Percentiles rank a stretch among this genome's conserved stretches.
phyloP scores from a whole-genome alignment of 2,797 vertebrate genomes.

The Todus mexicanus region DNA sequence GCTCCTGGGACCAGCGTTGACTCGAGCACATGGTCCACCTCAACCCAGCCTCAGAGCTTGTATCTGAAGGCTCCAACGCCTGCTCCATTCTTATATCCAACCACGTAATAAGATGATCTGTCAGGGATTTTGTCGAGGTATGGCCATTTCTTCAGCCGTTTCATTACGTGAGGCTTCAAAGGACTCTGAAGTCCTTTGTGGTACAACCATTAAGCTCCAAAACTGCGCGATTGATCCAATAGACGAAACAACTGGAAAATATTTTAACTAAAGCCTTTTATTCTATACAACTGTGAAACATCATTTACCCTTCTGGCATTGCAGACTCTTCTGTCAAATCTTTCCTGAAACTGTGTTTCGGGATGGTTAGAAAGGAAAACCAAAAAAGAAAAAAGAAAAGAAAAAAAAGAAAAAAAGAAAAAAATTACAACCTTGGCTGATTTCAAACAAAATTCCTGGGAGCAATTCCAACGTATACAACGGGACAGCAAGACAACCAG shows the following conservation, averaged over 20 bases:
- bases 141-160: not conserved
- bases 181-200: not conserved
- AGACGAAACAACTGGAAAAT: conserved; percentile 31
- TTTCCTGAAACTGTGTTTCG: conserved; percentile 55
- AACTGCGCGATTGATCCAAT: not conserved
- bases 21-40: not conserved
- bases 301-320: conserved; percentile 72
- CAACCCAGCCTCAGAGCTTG: not conserved
- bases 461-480: not conserved
- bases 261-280: conserved; percentile 80
- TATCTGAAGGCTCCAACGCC: not conserved
- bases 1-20: not conserved
- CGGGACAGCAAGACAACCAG: conserved; percentile 13
- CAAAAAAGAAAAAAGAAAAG: not conserved
- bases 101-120: not conserved
- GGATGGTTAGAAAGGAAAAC: conserved; percentile 8
- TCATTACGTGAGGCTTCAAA: not conserved
- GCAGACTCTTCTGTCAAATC: conserved; percentile 62
- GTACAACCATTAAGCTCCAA: not conserved
- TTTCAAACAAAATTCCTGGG: not conserved
- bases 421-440: conserved; percentile 50
- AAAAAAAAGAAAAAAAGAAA: not conserved
- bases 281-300: conserved; percentile 79
- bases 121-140: not conserved
- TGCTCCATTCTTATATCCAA: not conserved